Percentiles rank a stretch among this genome's conserved stretches.
These are phyloP conservation scores for Platyrinchus mystaceus DNA, from an alignment of 2,797 vertebrate genomes.

Conservation along the genomic window DNA sequence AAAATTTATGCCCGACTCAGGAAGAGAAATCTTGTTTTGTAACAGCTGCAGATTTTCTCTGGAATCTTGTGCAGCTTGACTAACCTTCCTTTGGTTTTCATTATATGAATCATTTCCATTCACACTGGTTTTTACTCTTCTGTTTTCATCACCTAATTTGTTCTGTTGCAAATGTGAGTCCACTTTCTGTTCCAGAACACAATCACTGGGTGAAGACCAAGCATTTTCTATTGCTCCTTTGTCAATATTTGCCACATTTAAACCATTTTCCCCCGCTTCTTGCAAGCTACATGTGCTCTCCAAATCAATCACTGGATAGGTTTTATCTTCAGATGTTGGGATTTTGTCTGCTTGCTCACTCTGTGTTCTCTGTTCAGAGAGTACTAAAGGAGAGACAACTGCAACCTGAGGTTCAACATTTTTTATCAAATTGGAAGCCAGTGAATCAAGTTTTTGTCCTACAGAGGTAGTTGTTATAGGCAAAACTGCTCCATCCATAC, in stretches of 20 bases:
- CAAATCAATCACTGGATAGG: conserved; percentile 22
- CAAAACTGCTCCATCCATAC: neutral
- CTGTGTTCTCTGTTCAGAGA: conserved; percentile 59
- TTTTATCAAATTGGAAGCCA: conserved; percentile 51
- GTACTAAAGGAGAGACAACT: conserved; percentile 77
- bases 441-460: conserved; percentile 59
- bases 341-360: neutral
- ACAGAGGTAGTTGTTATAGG: neutral
- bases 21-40: neutral
- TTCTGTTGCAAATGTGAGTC: neutral
- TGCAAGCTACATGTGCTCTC: conserved; percentile 35
- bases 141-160: neutral
- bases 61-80: neutral
- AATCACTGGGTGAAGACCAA: neutral
- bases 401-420: conserved; percentile 76
- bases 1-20: neutral
- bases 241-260: neutral
- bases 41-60: neutral
- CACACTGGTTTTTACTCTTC: neutral
- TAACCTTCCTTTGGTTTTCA: neutral
- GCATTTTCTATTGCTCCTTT: neutral
- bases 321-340: neutral
- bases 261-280: neutral
- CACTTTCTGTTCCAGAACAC: neutral
- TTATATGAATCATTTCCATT: neutral